Conservation (phyloP, 1,140 invertebrate genomes). For the Conus ventricosus region DNA sequence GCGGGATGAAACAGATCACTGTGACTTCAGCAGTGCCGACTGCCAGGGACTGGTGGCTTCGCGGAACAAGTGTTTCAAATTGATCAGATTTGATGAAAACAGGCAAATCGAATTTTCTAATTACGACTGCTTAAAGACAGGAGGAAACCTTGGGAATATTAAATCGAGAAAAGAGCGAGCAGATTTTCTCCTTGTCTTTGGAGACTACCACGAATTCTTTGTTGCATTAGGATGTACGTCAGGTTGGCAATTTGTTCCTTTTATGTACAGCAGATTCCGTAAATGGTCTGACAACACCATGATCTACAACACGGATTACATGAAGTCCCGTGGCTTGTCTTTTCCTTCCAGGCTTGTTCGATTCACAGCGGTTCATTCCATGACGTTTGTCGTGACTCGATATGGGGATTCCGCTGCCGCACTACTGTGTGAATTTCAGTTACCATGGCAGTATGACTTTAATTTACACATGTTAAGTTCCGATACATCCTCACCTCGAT, state of each 20-base stretch:
- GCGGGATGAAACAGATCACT: background rate
- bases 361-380: too few species aligned
- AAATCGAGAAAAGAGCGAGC: background rate
- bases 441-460: background rate
- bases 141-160: background rate
- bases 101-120: background rate
- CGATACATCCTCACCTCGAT: background rate
- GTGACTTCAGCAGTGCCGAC: background rate
- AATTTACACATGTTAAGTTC: background rate
- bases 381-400: too few species aligned
- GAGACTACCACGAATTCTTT: background rate
- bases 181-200: background rate
- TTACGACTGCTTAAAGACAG: background rate
- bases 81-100: background rate
- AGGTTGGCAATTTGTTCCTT: background rate
- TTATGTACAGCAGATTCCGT: background rate
- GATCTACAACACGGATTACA: background rate
- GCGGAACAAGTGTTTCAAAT: background rate
- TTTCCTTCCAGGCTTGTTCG: background rate
- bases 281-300: background rate
- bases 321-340: background rate
- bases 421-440: background rate
- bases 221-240: background rate
- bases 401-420: background rate
- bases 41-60: background rate